Evolutionary conservation across 1,140 invertebrate species (phyloP).

Genomic region (Berghia stephanieae): DNA sequence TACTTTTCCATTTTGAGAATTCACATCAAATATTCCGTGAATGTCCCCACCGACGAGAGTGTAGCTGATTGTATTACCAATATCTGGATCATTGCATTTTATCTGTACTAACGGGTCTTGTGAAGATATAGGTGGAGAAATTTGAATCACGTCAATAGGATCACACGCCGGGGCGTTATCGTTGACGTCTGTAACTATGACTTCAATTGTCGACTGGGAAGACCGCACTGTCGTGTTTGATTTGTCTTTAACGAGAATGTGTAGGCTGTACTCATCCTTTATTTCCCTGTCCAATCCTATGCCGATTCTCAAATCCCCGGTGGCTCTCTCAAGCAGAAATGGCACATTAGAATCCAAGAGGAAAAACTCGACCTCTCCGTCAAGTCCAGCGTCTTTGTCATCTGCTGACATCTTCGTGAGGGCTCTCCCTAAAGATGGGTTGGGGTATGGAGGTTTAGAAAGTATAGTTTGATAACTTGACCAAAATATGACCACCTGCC

Average conservation of each 20-base stretch:
- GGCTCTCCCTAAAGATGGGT: not conserved
- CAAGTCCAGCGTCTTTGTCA: constrained; percentile 26
- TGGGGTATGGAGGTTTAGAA: not conserved
- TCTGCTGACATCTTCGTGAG: not conserved
- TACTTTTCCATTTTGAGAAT: too few relatives aligned
- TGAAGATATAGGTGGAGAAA: too few relatives aligned
- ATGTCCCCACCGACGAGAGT: too few relatives aligned
- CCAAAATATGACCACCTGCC: too few relatives aligned
- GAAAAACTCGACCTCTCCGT: constrained; percentile 23
- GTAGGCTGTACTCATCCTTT: not conserved
- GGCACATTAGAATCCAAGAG: not conserved
- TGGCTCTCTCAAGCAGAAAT: constrained; percentile 17
- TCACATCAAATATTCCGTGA: too few relatives aligned
- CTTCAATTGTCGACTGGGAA: not conserved
- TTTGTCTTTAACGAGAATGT: constrained; percentile 26
- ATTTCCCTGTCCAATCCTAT: constrained; percentile 18
- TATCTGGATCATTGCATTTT: too few relatives aligned
- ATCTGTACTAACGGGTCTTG: too few relatives aligned
- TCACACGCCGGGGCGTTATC: constrained; percentile 32
- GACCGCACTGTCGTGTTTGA: constrained; percentile 12
- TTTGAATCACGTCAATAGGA: too few relatives aligned
- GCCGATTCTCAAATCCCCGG: not conserved
- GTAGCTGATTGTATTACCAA: too few relatives aligned
- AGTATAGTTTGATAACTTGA: not conserved
- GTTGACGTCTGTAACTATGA: constrained; percentile 23